Evolutionary conservation across 2,888 invertebrate genomes (phyloP).

Genomic region (Zygogramma bicolorata): DNA sequence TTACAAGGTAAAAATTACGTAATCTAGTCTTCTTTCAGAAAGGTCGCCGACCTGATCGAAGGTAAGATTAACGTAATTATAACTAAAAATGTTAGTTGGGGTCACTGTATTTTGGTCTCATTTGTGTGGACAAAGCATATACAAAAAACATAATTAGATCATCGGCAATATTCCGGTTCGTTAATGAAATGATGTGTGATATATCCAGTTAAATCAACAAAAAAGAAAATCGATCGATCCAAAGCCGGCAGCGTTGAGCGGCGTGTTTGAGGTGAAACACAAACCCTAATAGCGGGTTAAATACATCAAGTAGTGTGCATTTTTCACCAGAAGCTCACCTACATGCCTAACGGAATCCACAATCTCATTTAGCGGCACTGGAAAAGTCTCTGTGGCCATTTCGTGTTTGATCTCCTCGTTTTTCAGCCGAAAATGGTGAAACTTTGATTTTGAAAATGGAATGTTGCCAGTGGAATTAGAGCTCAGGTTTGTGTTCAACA

Average conservation of each 20-base stretch:
- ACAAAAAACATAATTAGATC: no score
- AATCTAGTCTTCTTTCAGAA: no score
- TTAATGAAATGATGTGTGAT: not conserved
- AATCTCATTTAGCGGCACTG: constrained; percentile 50
- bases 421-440: no score
- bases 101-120: no score
- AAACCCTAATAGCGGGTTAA: constrained; percentile 67
- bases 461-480: not conserved
- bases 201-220: not conserved
- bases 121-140: no score
- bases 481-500: not conserved
- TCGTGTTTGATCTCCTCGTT: constrained; percentile 36
- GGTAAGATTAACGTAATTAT: no score
- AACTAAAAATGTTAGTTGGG: no score
- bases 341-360: constrained; percentile 54
- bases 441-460: not conserved
- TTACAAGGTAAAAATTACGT: no score
- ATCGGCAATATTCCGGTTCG: not conserved
- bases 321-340: constrained; percentile 63
- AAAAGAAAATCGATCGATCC: constrained; percentile 30
- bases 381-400: constrained; percentile 42
- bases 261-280: constrained; percentile 66
- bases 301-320: constrained; percentile 67
- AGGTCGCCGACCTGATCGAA: no score
- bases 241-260: constrained; percentile 48